Conservation (phyloP, 2,797 vertebrate species). For the Argentina silus region DNA sequence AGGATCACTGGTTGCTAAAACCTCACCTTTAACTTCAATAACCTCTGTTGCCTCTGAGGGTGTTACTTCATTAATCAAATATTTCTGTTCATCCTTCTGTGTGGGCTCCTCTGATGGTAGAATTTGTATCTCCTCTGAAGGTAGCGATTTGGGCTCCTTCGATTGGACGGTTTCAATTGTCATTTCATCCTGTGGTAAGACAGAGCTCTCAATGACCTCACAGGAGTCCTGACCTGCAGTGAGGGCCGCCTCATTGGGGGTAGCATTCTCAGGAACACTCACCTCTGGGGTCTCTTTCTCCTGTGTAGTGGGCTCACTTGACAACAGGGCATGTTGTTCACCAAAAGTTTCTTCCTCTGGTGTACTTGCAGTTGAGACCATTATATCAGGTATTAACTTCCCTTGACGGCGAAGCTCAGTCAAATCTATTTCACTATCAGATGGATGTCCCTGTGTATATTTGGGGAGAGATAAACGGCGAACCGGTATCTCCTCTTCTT, state of each 20-base stretch:
- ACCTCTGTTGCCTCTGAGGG: slow-evolving; percentile 10
- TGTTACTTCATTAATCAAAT: slow-evolving; percentile 12
- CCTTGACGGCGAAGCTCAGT: slow-evolving; percentile 52
- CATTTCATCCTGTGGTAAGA: background rate
- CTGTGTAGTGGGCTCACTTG: slow-evolving; percentile 11
- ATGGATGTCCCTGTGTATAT: slow-evolving; percentile 32
- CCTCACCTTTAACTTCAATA: slow-evolving; percentile 33
- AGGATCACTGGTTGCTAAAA: slow-evolving; percentile 11
- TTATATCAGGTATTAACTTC: slow-evolving; percentile 76
- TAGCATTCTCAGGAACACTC: slow-evolving; percentile 27
- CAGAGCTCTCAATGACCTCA: slow-evolving; percentile 8
- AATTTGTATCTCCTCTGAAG: background rate
- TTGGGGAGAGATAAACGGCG: slow-evolving; percentile 66
- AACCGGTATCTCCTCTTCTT: slow-evolving; percentile 21
- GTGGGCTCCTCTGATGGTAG: background rate
- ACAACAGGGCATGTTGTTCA: slow-evolving; percentile 39
- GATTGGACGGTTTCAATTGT: background rate
- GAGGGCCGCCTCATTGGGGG: background rate
- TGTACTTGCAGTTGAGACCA: slow-evolving; percentile 75
- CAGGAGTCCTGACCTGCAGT: slow-evolving; percentile 31
- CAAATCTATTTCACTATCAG: slow-evolving; percentile 29
- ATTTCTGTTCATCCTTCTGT: slow-evolving; percentile 17
- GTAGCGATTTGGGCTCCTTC: background rate
- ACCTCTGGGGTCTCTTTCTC: slow-evolving; percentile 24
- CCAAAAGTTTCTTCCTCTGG: slow-evolving; percentile 60